phyloP scores from a whole-genome alignment of 2,113 vertebrate species.

The Myrmecophaga tridactyla region DNA sequence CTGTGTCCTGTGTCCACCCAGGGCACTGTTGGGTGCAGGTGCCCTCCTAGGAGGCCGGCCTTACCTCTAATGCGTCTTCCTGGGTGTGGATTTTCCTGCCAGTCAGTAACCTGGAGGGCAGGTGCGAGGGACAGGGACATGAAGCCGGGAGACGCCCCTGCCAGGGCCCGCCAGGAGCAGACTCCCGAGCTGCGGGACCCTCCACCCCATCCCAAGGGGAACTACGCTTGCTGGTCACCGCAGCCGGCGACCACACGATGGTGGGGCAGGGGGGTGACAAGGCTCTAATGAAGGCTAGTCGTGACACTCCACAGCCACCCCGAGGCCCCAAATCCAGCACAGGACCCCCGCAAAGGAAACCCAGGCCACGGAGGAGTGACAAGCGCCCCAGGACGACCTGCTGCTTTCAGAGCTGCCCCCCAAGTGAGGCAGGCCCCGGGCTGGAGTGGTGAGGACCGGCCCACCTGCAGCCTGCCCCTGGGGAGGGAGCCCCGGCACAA shows the following conservation, averaged over 20 bases:
- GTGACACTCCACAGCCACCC: too few relatives aligned
- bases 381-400: too few relatives aligned
- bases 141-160: too few relatives aligned
- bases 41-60: background rate
- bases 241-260: accelerated
- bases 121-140: background rate
- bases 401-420: too few relatives aligned
- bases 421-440: too few relatives aligned
- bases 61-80: constrained; percentile 94
- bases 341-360: too few relatives aligned
- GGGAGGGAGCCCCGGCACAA: background rate
- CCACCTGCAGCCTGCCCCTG: too few relatives aligned
- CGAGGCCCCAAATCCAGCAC: too few relatives aligned
- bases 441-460: too few relatives aligned
- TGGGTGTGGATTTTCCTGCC: constrained; percentile 94
- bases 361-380: too few relatives aligned
- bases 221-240: accelerated
- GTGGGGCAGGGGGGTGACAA: too few relatives aligned
- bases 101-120: constrained; percentile 89
- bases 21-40: too few relatives aligned
- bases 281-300: accelerated
- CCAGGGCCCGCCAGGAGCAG: background rate
- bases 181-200: accelerated
- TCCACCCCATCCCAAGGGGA: background rate
- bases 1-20: accelerated